Evolutionary conservation across 1,140 invertebrate genomes (phyloP).

Genomic region (Drosophila sucinea): DNA sequence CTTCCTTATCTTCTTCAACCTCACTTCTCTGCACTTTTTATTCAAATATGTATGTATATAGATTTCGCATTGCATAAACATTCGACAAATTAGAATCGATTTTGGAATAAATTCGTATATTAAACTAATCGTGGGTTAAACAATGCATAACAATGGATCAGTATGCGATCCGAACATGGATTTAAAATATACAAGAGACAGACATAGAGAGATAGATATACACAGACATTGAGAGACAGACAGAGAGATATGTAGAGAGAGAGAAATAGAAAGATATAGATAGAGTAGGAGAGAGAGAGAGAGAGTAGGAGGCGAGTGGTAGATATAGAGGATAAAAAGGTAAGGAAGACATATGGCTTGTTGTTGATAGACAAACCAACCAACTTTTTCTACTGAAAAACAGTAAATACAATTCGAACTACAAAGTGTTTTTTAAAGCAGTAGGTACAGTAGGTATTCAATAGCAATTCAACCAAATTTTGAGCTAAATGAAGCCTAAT

Average conservation of each 20-base stretch:
- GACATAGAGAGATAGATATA: conserved; percentile 14
- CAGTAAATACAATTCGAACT: conserved; percentile 25
- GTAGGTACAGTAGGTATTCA: conserved; percentile 16
- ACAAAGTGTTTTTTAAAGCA: conserved; percentile 19
- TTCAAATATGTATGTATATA: conserved; percentile 5
- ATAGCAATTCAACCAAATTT: conserved; percentile 7
- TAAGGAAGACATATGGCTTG: conserved; percentile 21
- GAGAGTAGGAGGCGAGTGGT: conserved; percentile 1
- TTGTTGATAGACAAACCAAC: conserved; percentile 18
- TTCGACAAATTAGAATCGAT: conserved; percentile 6
- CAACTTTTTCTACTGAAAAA: conserved; percentile 20
- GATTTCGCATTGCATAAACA: conserved; percentile 7
- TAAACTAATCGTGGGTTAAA: conserved; percentile 12
- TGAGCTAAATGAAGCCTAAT: conserved; percentile 21
- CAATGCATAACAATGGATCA: conserved; percentile 11
- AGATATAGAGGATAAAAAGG: conserved; percentile 22
- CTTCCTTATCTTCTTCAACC: conserved; percentile 2
- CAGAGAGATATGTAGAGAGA: conserved; percentile 9
- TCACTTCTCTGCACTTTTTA: background rate
- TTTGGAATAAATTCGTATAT: conserved; percentile 1
- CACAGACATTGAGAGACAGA: conserved; percentile 19
- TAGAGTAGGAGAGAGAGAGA: conserved; percentile 12
- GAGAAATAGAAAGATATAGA: conserved; percentile 15
- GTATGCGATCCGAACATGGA: conserved; percentile 16
- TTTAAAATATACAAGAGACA: conserved; percentile 21